Evolutionary conservation across 2,797 vertebrate genomes (phyloP).

Genomic region (Cebuella pygmaea): DNA sequence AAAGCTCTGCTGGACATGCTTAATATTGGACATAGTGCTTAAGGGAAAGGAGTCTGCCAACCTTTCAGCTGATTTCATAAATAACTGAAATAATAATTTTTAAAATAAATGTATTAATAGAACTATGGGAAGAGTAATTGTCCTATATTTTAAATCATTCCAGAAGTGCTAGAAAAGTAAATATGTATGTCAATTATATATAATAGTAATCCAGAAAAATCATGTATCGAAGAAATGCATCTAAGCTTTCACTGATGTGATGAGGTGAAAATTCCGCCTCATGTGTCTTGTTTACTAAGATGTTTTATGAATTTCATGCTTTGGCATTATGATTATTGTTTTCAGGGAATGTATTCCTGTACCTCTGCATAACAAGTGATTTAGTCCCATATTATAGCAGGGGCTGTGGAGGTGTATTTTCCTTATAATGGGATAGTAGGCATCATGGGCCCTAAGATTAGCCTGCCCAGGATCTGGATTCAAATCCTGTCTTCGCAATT

Average conservation of each 20-base stretch:
- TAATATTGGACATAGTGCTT: neutral
- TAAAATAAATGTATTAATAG: conserved; percentile 12
- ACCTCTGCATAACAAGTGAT: neutral
- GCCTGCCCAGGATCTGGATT: neutral
- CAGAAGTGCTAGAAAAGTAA: conserved; percentile 4
- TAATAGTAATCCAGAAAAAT: neutral
- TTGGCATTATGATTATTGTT: neutral
- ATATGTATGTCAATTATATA: neutral
- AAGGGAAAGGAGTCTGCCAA: neutral
- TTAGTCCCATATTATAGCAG: neutral
- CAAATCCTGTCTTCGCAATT: neutral
- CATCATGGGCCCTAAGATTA: neutral
- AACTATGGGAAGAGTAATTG: conserved; percentile 11
- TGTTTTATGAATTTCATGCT: neutral
- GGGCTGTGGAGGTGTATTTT: neutral
- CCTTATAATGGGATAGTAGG: neutral
- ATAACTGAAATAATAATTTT: neutral
- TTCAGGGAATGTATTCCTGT: neutral
- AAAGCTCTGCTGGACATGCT: neutral
- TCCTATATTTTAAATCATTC: conserved; percentile 28
- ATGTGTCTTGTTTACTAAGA: neutral
- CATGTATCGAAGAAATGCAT: neutral
- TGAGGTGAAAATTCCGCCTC: neutral
- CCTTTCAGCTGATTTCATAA: neutral
- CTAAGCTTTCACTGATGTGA: neutral